Evolutionary conservation across 2,113 vertebrate genomes (phyloP).

Genomic region (Bucco capensis): DNA sequence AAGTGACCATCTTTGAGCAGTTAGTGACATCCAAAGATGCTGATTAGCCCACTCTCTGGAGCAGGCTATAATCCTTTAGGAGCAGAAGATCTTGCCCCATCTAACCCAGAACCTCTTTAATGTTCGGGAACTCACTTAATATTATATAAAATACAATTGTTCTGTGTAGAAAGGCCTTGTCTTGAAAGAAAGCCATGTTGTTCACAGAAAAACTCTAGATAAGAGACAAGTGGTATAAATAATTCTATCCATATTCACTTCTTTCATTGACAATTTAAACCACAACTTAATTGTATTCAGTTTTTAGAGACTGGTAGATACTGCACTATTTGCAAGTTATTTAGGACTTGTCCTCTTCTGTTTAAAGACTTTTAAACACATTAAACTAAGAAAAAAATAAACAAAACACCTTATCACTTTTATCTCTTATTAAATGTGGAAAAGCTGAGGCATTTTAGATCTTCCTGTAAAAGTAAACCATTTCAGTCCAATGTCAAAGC

Average conservation of each 20-base stretch:
- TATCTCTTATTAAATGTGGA: not conserved
- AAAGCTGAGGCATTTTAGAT: not conserved
- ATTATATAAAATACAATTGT: not conserved
- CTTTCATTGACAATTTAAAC: not conserved
- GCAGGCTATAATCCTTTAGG: not conserved
- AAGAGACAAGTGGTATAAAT: not conserved
- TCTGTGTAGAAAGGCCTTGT: not conserved
- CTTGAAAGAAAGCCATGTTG: not conserved
- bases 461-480: not conserved
- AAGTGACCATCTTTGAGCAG: not conserved
- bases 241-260: not conserved
- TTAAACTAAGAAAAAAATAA: not conserved
- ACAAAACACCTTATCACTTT: not conserved
- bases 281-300: not conserved
- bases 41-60: not conserved
- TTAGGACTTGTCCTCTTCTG: not conserved
- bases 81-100: not conserved
- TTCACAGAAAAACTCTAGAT: not conserved
- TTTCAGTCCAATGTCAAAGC: not conserved
- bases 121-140: not conserved
- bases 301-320: not conserved
- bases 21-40: not conserved
- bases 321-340: not conserved
- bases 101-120: not conserved
- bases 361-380: not conserved